These are phyloP conservation scores for Pammene fasciana DNA, from an alignment of 2,888 invertebrate genomes.

Conservation along the genomic window DNA sequence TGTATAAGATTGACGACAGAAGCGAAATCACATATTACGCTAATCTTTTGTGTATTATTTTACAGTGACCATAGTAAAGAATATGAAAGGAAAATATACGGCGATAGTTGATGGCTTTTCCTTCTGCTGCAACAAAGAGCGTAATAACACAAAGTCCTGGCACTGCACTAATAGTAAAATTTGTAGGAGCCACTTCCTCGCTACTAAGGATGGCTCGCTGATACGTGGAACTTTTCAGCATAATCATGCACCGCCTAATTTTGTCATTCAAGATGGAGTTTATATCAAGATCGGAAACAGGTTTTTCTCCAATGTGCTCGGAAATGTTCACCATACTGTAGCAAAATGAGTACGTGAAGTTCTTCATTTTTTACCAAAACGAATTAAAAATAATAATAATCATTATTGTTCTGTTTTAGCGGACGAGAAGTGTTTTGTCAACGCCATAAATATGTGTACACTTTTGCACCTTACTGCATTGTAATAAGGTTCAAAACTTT, in stretches of 20 bases:
- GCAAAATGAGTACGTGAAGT: too few species aligned
- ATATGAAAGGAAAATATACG: neutral
- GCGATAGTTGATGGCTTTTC: constrained; percentile 3
- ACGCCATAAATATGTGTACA: too few species aligned
- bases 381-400: too few species aligned
- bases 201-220: neutral
- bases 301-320: too few species aligned
- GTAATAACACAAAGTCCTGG: neutral
- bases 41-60: neutral
- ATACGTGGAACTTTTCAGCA: neutral
- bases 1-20: too few species aligned
- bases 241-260: neutral
- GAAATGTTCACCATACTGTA: too few species aligned
- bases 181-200: constrained; percentile 1
- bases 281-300: neutral
- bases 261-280: constrained; percentile 17
- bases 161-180: neutral
- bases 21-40: too few species aligned
- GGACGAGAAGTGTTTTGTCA: too few species aligned
- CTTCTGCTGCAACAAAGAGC: neutral
- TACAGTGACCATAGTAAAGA: neutral
- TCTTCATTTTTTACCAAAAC: too few species aligned
- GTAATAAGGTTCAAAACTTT: too few species aligned
- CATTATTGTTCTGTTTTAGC: too few species aligned
- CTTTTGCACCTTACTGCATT: too few species aligned